Conservation (phyloP, 2,888 invertebrate genomes). For the Exocentrus adspersus region DNA sequence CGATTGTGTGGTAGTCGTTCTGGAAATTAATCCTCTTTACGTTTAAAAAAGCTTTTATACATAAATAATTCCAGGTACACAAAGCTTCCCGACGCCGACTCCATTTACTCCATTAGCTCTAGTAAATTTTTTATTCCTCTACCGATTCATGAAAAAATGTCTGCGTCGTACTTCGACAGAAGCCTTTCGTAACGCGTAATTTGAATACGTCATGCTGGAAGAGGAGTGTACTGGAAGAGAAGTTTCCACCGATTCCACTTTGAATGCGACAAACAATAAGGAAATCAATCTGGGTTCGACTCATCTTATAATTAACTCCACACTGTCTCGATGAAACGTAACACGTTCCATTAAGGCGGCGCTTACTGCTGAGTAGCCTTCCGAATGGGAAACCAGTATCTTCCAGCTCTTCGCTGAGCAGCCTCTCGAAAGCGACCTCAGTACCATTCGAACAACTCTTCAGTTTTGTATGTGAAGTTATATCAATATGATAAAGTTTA, state of each 20-base stretch:
- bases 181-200: conserved; percentile 5
- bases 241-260: background rate
- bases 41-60: conserved; percentile 14
- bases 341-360: no score
- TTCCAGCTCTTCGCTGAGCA: no score
- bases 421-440: no score
- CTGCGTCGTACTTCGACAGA: conserved; percentile 8
- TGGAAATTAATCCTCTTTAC: conserved; percentile 13
- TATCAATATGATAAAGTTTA: no score
- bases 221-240: background rate
- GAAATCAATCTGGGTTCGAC: no score
- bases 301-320: no score
- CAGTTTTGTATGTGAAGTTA: no score
- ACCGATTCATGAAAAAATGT: conserved; percentile 8
- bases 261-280: no score
- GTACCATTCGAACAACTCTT: no score
- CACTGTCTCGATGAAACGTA: no score
- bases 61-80: conserved; percentile 11
- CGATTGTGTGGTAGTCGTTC: background rate
- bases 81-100: background rate
- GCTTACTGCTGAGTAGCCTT: no score
- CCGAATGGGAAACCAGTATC: no score
- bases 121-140: conserved; percentile 18
- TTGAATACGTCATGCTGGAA: conserved; percentile 1
- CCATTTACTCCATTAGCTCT: conserved; percentile 15